Evolutionary conservation across 1,140 invertebrate species (phyloP), one percentile per base, ranked within the genome.

Genomic region (Pseudomyrmex gracilis): DNA sequence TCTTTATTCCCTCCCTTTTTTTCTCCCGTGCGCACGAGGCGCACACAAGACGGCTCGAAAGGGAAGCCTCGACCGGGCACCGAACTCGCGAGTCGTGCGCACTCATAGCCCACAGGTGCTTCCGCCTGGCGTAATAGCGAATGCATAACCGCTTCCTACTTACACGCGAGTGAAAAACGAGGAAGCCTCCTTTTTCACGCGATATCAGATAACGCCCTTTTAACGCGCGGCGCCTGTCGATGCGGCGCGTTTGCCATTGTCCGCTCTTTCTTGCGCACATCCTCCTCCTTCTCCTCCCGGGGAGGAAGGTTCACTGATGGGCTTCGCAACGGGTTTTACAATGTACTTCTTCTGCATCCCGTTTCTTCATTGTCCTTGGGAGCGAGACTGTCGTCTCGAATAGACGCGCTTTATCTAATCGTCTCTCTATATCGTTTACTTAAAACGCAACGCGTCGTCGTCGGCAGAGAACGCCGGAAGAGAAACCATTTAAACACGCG

Each of bases 61-160:
- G 70, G 82, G 73, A 87, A 85, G 73, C 80, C 85, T 88, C 87
- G 87, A 88, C 86, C 87, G 91, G 91, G 85, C 91, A 92, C 88
- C 91, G 91, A 92, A 92, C 91, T 77, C 91, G 53, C 88, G 34
- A 34, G 34, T 5, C 34, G 34, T 89, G 60, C 90, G 91, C 90
- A 53, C 49, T 74, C 73, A 61, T 61, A 67, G 74, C 78, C 85
- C 87, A 58, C 84, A 86, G 73, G 90, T 90, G 87, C 91, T 92
- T 34, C 34, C 91, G 90, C 85, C 87, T 88, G 85, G 89, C 89
- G 89, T 91, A 91, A 91, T 90, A 89, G 84, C 85, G 63, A 83
- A 85, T 51, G 84, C 89, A 90, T 91, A 91, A 92, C 89, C 85
- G 87, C 90, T 90, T 90, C 89, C 90, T 90, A 85, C 73, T 78